Base-by-base conservation (phyloP, 2,888 invertebrate species). In the Stenotaenia linearis region DNA sequence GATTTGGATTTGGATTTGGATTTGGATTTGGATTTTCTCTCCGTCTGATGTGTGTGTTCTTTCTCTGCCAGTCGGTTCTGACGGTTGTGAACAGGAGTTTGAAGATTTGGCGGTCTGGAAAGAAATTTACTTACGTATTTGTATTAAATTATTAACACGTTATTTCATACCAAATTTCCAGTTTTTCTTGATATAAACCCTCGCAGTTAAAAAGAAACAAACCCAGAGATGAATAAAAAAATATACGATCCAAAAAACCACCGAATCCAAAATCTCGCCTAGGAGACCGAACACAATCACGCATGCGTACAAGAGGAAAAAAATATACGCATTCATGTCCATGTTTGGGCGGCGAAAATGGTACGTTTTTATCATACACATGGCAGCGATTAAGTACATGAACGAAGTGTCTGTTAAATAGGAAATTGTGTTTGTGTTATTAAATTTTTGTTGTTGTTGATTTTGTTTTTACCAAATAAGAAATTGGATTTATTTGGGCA, bases 401-500 rank as follows among this genome's bases (percentile, higher is more conserved):
- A 95, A 95, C 82, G 95, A 93, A 0, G 95, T 94, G 85, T 96
- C 95, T 95, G 30, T 89, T 88, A 79, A 78, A 78, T 28, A 10
- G 40, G 23, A 15, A 18, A 78, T 18, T 30, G 12, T 76, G 7
- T 12, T 21, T 10, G n/a, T 79, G 18, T 35, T 18, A 35, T 5
- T 10, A 75, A 4, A n/a, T n/a, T n/a, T 30, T 32, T 32, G 23
- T 76, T 12, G 5, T 78, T 18, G 15, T 79, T 35, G 6, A 3
- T 30, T n/a, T 87, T 86, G 1, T 88, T 82, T 90, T 86, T 85
- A 95, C 95, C 95, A 86, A 96, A 96, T 86, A 96, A 96, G 85
- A 95, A 96, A 87, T 96, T 96, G 84, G 92, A 91, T 84, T 92
- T 91, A 86, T 92, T 95, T 0, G 96, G 96, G 83, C 96, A 96